Evolutionary conservation across 1,140 invertebrate genomes (phyloP).

Genomic region (Drosophila chauvacae): DNA sequence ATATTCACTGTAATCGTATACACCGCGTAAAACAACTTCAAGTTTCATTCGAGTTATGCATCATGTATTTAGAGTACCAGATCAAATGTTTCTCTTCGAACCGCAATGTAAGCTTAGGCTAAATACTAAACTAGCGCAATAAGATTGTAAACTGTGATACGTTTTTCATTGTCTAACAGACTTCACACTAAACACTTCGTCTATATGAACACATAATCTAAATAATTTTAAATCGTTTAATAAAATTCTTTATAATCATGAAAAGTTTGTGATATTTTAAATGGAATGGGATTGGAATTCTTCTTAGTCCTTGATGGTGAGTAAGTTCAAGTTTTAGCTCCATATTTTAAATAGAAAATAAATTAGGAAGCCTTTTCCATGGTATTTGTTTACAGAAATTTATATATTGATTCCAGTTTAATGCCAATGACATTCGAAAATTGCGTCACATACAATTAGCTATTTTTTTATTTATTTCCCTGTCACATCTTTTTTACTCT

Average conservation of each 20-base stretch:
- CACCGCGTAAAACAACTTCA: constrained; percentile 43
- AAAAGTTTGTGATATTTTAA: constrained; percentile 3
- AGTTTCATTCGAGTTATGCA: constrained; percentile 54
- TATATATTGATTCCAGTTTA: neutral
- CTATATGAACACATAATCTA: constrained; percentile 70
- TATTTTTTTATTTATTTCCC: constrained; percentile 22
- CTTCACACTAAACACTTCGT: constrained; percentile 68
- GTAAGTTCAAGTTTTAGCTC: neutral
- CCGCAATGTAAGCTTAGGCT: constrained; percentile 50
- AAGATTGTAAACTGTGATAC: constrained; percentile 81
- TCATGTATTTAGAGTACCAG: constrained; percentile 48
- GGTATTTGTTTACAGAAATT: no score
- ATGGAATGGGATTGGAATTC: neutral
- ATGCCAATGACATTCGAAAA: neutral
- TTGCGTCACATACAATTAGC: neutral
- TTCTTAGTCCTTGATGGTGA: neutral
- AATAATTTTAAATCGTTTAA: constrained; percentile 77
- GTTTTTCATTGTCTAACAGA: constrained; percentile 81
- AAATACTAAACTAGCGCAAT: constrained; percentile 59
- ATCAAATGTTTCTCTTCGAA: constrained; percentile 44
- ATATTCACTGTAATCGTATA: constrained; percentile 56
- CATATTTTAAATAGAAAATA: neutral
- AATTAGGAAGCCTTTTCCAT: neutral
- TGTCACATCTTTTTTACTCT: constrained; percentile 6
- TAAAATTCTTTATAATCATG: constrained; percentile 77